Evolutionary conservation across 1,140 invertebrate genomes (phyloP).

Genomic region (Lordiphosa stackelbergi): DNA sequence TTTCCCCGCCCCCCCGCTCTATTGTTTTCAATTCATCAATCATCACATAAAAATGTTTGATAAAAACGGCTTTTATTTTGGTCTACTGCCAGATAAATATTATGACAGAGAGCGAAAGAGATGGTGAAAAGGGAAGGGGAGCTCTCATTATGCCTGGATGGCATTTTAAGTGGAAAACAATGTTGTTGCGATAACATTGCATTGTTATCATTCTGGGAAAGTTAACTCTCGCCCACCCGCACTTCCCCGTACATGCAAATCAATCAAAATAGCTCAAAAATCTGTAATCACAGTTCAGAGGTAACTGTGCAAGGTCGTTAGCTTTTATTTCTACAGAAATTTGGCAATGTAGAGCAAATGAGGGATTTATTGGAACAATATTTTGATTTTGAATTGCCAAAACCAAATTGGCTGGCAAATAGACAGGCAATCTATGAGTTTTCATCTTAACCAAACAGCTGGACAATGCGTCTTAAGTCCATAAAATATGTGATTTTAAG

Average conservation of each 20-base stretch:
- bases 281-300: conserved; percentile 3
- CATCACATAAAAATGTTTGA: conserved; percentile 19
- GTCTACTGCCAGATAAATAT: conserved; percentile 32
- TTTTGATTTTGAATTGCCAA: neutral
- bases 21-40: conserved; percentile 21
- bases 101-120: neutral
- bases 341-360: neutral
- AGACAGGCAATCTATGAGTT: too few relatives aligned
- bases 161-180: conserved; percentile 60
- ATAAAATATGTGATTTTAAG: too few relatives aligned
- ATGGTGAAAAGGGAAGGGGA: neutral
- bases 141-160: conserved; percentile 25
- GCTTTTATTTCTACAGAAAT: conserved; percentile 1
- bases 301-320: neutral
- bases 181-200: conserved; percentile 31
- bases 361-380: neutral
- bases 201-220: conserved; percentile 11
- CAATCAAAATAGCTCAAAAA: conserved; percentile 22
- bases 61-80: conserved; percentile 20
- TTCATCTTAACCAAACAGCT: too few relatives aligned
- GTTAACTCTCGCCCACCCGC: neutral
- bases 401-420: neutral
- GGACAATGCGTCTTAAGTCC: too few relatives aligned
- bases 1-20: neutral
- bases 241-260: conserved; percentile 4